These are phyloP conservation scores for Pantherophis guttatus DNA, from an alignment of 2,113 vertebrate species.

Conservation along the genomic window DNA sequence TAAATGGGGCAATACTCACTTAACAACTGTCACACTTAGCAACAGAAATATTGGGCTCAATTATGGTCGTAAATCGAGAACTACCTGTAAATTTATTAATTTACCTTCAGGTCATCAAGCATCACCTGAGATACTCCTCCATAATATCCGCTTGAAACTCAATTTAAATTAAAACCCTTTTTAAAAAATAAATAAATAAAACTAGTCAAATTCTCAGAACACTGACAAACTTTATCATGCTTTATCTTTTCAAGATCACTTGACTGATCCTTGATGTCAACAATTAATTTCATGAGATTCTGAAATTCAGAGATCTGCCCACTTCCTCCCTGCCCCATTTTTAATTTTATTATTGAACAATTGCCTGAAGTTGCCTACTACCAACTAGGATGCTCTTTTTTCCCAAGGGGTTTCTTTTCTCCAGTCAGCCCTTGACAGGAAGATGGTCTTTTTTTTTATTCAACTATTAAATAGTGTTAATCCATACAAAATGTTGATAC, in stretches of 20 bases:
- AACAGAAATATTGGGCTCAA: background rate
- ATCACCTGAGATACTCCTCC: background rate
- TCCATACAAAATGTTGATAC: constrained; percentile 8
- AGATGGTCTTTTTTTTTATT: background rate
- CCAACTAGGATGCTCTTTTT: background rate
- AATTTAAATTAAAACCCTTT: background rate
- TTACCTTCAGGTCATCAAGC: background rate
- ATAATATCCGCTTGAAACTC: background rate
- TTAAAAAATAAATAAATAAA: background rate
- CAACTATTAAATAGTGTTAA: background rate
- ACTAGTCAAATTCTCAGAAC: background rate
- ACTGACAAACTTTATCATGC: background rate
- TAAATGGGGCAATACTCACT: background rate
- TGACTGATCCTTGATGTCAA: background rate
- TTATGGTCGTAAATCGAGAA: background rate
- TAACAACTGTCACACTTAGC: background rate
- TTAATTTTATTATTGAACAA: background rate
- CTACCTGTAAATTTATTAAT: background rate
- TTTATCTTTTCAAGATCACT: too few relatives aligned
- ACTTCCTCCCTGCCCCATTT: background rate
- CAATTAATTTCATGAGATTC: background rate
- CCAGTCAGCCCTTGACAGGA: background rate
- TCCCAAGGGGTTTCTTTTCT: background rate
- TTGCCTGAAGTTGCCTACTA: background rate
- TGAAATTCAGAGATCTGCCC: background rate